A percentile compares a stretch with the other conserved stretches of the same genome.
Evolutionary conservation across 2,888 invertebrate genomes (phyloP).

Genomic region (Coenonympha glycerion): DNA sequence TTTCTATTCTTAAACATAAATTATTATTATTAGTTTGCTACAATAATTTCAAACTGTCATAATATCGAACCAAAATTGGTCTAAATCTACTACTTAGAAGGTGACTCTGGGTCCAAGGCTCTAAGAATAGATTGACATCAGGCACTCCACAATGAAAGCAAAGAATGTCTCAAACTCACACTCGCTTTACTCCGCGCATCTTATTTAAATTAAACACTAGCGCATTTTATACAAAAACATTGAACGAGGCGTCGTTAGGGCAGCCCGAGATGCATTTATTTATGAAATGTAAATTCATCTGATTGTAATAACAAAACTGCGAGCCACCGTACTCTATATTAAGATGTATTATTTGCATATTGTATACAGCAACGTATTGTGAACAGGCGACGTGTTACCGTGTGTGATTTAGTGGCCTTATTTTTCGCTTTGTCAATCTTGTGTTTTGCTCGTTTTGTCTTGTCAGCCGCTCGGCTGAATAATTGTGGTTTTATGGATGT

Average conservation of each 20-base stretch:
- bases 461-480: slow-evolving; percentile 13
- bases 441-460: slow-evolving; percentile 18
- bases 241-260: slow-evolving; percentile 61
- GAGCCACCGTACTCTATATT: slow-evolving; percentile 71
- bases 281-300: slow-evolving; percentile 76
- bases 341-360: slow-evolving; percentile 76
- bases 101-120: no score
- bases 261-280: slow-evolving; percentile 69
- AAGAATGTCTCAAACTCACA: slow-evolving; percentile 43
- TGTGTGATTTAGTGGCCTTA: slow-evolving; percentile 39
- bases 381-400: slow-evolving; percentile 48
- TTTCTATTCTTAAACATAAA: no score
- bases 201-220: slow-evolving; percentile 65
- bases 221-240: slow-evolving; percentile 53
- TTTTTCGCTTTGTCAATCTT: slow-evolving; percentile 34
- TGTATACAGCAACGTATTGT: slow-evolving; percentile 32
- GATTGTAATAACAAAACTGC: slow-evolving; percentile 76
- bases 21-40: no score
- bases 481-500: slow-evolving; percentile 10
- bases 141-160: not conserved
- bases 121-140: no score
- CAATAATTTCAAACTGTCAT: no score
- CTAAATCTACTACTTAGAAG: no score
- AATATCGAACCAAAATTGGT: no score
- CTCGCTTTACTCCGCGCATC: slow-evolving; percentile 33